Percentiles rank a stretch among this genome's conserved stretches.
These are phyloP conservation scores for Promerops cafer DNA, from an alignment of 2,113 vertebrate genomes.

Conservation along the genomic window DNA sequence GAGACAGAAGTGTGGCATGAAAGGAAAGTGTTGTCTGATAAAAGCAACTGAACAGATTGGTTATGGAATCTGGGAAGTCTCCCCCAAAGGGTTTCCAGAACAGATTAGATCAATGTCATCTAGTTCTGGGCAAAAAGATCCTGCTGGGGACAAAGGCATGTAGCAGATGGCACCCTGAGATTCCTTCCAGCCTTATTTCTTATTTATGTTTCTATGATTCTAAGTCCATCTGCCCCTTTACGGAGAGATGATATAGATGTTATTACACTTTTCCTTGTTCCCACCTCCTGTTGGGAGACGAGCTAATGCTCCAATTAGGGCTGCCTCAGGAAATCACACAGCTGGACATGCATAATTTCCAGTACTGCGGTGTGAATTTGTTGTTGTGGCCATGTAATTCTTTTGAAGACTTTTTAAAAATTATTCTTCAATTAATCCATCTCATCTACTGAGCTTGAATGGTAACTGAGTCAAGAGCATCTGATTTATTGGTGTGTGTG, in stretches of 20 bases:
- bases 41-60: background rate
- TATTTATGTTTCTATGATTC: constrained; percentile 28
- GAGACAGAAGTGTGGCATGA: background rate
- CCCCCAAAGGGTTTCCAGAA: background rate
- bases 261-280: background rate
- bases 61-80: background rate
- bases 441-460: background rate
- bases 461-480: background rate
- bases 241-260: fast-evolving
- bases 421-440: background rate
- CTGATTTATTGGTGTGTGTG: background rate
- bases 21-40: background rate
- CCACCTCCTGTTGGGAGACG: background rate
- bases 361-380: background rate
- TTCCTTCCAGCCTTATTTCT: background rate
- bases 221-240: constrained; percentile 1
- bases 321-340: background rate
- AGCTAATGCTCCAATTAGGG: background rate
- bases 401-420: background rate
- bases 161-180: constrained; percentile 8
- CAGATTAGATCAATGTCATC: background rate
- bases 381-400: background rate
- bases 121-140: background rate
- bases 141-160: background rate
- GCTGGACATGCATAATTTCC: background rate